Evolutionary conservation across 2,113 vertebrate species (phyloP).

Genomic region (Pachypanchax playfairii): DNA sequence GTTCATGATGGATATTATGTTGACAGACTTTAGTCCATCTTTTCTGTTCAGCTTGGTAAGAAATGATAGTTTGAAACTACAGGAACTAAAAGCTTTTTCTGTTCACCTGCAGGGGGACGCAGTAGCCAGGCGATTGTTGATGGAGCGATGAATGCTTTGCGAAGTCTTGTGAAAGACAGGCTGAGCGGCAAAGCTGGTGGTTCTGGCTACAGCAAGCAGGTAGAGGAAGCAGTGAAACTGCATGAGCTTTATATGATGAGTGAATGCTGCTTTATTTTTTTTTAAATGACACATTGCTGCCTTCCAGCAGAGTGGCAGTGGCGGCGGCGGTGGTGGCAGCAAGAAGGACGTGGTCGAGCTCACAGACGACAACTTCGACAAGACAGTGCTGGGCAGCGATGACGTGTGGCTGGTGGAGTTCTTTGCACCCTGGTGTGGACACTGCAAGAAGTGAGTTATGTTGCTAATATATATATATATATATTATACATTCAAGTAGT

Average conservation of each 20-base stretch:
- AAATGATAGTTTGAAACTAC: not conserved
- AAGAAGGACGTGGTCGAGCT: constrained; percentile 92
- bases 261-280: not conserved
- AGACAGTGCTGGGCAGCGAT: constrained; percentile 83
- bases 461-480: too few species aligned
- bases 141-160: constrained; percentile 84
- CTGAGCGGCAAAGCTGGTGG: constrained; percentile 84
- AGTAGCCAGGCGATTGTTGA: constrained; percentile 92
- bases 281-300: not conserved
- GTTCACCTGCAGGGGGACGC: constrained; percentile 83
- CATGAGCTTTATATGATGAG: not conserved
- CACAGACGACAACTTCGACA: constrained; percentile 93
- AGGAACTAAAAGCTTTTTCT: not conserved
- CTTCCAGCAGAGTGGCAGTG: constrained; percentile 72
- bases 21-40: too few species aligned
- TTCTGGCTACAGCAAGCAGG: constrained; percentile 86
- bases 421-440: constrained; percentile 98
- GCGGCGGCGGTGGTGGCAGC: constrained; percentile 71
- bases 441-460: constrained; percentile 94
- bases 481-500: too few species aligned
- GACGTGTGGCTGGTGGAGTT: constrained; percentile 97
- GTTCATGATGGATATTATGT: too few species aligned
- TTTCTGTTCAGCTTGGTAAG: not conserved
- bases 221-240: constrained; percentile 36
- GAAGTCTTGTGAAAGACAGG: constrained; percentile 88